Base-by-base conservation (phyloP, 2,797 vertebrate genomes). In the Crenuchus spilurus region DNA sequence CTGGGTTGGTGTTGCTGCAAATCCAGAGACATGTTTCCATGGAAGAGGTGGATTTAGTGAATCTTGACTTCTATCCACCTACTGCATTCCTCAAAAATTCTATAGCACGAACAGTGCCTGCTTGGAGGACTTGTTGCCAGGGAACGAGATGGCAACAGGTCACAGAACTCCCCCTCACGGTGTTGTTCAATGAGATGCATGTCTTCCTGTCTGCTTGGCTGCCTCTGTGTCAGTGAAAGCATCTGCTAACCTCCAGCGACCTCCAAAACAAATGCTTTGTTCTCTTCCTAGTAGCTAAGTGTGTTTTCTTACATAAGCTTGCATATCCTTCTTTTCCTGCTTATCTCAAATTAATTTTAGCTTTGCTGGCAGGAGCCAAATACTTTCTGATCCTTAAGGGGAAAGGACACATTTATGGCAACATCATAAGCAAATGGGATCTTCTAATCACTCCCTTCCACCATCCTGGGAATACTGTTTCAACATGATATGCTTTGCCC, bases 121-220 rank as follows among this genome's bases (percentile, higher is more conserved):
- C 49, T 70, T 61, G 71, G 70, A 52, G 54, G 54, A 81, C 57
- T 66, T 76, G 80, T 82, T 85, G 76, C 76, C 74, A 73, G 62
- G 78, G 70, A 80, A 80, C 69, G 37, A 66, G 74, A 71, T 75
- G 72, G 68, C 62, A 75, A 51, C 76, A 78, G 80, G 68, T 80
- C 71, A 73, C 58, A 60, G 66, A 67, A 79, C 73, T 78, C 67
- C 66, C 51, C 72, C 77, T 79, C 75, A 68, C 57, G 74, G 44
- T 61, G 58, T 62, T 71, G 65, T 68, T 67, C 28, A 74, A 66
- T 60, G 54, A 61, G 70, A 80, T 73, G 61, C 61, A 72, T 22
- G 55, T 60, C 39, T 70, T 70, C 58, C 55, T 67, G 41, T 70
- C 63, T 72, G 58, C 35, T 16, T 37, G 26, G 70, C 48, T 71